These are phyloP conservation scores for Macrotis lagotis DNA, from an alignment of 2,113 vertebrate species.

Conservation along the genomic window DNA sequence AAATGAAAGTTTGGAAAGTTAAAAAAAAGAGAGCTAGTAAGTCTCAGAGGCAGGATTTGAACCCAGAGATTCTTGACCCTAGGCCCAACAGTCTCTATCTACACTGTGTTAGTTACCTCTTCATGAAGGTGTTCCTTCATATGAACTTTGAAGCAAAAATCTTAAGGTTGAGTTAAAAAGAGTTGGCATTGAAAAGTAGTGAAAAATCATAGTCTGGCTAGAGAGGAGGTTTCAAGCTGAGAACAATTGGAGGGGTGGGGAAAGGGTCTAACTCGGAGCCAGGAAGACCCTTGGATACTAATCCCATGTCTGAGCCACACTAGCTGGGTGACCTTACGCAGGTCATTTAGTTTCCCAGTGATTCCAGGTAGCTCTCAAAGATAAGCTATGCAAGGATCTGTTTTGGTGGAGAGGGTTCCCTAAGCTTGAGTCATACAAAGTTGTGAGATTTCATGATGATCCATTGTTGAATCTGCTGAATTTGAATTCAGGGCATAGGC, in stretches of 20 bases:
- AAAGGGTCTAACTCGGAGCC: background rate
- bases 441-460: too few relatives aligned
- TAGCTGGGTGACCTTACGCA: too few relatives aligned
- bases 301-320: too few relatives aligned
- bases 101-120: background rate
- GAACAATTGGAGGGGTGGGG: too few relatives aligned
- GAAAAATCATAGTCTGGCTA: background rate
- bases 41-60: background rate
- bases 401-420: too few relatives aligned
- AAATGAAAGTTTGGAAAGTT: background rate
- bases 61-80: background rate
- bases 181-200: background rate
- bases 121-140: background rate
- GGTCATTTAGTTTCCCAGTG: too few relatives aligned
- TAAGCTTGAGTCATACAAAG: too few relatives aligned
- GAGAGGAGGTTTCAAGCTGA: background rate
- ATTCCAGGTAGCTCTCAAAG: too few relatives aligned
- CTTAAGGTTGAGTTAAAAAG: background rate
- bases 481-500: too few relatives aligned
- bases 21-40: background rate
- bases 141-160: background rate
- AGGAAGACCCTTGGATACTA: too few relatives aligned
- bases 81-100: background rate
- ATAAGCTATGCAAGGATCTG: too few relatives aligned
- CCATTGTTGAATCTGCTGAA: too few relatives aligned